Evolutionary conservation across 2,888 invertebrate genomes (phyloP).

Genomic region (Orgyia antiqua): DNA sequence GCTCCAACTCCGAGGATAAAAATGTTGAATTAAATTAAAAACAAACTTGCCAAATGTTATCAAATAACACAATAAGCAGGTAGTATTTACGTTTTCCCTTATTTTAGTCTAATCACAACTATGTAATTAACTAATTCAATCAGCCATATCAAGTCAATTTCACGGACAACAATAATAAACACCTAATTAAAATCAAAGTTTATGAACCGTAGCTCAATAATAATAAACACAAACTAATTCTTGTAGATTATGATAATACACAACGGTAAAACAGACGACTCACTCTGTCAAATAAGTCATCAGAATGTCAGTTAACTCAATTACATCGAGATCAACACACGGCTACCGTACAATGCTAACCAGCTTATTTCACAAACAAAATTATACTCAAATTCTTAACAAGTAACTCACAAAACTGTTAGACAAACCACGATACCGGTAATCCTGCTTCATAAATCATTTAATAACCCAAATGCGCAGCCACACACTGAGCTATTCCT

Average conservation of each 20-base stretch:
- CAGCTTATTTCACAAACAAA: slow-evolving; percentile 28
- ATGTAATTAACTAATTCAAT: slow-evolving; percentile 18
- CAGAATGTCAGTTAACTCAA: slow-evolving; percentile 75
- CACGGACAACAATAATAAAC: slow-evolving; percentile 19
- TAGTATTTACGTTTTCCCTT: too few relatives aligned
- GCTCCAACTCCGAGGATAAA: too few relatives aligned
- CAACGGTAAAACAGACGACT: slow-evolving; percentile 59
- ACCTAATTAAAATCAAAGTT: slow-evolving; percentile 29
- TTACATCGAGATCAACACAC: slow-evolving; percentile 75
- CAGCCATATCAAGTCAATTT: slow-evolving; percentile 21
- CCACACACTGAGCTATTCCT: slow-evolving; percentile 74
- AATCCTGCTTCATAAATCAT: slow-evolving; percentile 76
- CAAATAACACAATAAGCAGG: too few relatives aligned
- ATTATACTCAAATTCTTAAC: slow-evolving; percentile 37
- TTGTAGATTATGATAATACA: slow-evolving; percentile 49
- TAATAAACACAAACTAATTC: slow-evolving; percentile 46
- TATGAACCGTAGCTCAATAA: slow-evolving; percentile 27
- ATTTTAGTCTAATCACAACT: too few relatives aligned
- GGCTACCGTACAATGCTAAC: slow-evolving; percentile 72
- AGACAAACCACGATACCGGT: slow-evolving; percentile 38
- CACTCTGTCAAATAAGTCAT: slow-evolving; percentile 76
- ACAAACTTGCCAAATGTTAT: too few relatives aligned
- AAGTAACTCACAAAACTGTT: slow-evolving; percentile 49
- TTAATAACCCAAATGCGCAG: slow-evolving; percentile 76
- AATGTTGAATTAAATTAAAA: too few relatives aligned